Evolutionary conservation across 2,888 invertebrate genomes (phyloP), one percentile per base, ranked within the genome.

Genomic region (Lasioglossum vierecki): DNA sequence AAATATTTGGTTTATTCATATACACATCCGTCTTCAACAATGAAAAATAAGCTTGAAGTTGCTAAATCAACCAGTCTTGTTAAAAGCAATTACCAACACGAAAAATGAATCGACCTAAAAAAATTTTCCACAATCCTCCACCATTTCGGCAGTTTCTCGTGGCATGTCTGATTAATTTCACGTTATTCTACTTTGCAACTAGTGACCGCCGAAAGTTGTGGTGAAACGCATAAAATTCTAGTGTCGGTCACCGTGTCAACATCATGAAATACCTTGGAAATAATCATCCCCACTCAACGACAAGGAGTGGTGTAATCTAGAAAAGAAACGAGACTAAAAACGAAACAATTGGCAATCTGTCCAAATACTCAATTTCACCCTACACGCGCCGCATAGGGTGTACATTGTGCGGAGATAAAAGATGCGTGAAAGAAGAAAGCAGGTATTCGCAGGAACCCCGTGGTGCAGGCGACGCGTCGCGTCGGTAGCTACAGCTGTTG

Each of bases 401-500:
- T n/a, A 1, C 39, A 70, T 70, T 70, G 41, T 70, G 39, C 39
- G 2, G n/a, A 22, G 9, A 41, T n/a, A 70, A 70, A 70, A 41
- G 70, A 41, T 70, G 70, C 70, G 70, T 70, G 13, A n/a, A 39
- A 41, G n/a, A n/a, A 41, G 41, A n/a, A 70, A 13, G n/a, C 13
- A 39, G n/a, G 4, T 57, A 46, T 41, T n/a, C 22, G 13, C n/a
- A 70, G 70, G 6, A 41, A 70, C 9, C 70, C 22, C 70, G 70
- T 70, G 49, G 30, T 4, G 44, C 63, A 18, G 15, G 63, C 63
- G 18, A 18, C 63, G 63, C 4, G 60, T 26, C 11, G 39, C 63
- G 57, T n/a, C 13, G 41, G n/a, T 49, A 57, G 66, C 60, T 44
- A 78, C 49, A 49, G 60, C 70, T 41, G 79, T 30, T 76, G 79